phyloP scores from a whole-genome alignment of 2,113 vertebrate species.

The Tragelaphus scriptus region DNA sequence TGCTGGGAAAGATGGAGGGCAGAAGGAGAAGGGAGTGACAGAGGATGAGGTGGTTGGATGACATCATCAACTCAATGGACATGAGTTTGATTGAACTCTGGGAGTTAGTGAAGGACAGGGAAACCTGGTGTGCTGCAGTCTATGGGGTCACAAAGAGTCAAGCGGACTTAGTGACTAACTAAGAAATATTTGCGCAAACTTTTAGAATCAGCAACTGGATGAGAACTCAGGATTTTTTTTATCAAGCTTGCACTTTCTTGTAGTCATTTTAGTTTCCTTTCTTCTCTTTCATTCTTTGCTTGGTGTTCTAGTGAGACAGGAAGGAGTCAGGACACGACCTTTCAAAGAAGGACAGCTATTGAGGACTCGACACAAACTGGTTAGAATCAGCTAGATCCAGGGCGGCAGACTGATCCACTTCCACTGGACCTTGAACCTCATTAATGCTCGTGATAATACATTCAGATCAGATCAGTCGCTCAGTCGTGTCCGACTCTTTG shows the following conservation, averaged over 20 bases:
- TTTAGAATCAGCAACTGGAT: background rate
- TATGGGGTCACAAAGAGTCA: background rate
- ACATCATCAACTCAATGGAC: background rate
- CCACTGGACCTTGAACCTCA: background rate
- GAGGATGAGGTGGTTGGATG: background rate
- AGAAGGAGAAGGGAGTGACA: background rate
- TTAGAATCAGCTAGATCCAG: background rate
- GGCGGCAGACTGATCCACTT: background rate
- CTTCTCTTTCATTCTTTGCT: background rate
- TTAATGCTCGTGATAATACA: background rate
- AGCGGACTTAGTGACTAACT: background rate
- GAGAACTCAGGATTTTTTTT: background rate
- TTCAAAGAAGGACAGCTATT: background rate
- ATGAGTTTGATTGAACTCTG: background rate
- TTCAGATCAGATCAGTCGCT: too few species aligned
- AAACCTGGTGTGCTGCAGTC: background rate
- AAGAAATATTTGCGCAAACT: background rate
- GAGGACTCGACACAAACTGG: background rate
- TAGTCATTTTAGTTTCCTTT: background rate
- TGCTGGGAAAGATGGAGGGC: background rate
- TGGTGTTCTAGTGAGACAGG: background rate
- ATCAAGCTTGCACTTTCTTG: background rate
- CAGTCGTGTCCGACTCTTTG: too few species aligned
- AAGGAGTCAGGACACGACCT: background rate
- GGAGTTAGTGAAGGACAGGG: background rate